A percentile compares a stretch with the other conserved stretches of the same genome.
Evolutionary conservation across 2,888 invertebrate genomes (phyloP).

Genomic region (Platycheirus albimanus): DNA sequence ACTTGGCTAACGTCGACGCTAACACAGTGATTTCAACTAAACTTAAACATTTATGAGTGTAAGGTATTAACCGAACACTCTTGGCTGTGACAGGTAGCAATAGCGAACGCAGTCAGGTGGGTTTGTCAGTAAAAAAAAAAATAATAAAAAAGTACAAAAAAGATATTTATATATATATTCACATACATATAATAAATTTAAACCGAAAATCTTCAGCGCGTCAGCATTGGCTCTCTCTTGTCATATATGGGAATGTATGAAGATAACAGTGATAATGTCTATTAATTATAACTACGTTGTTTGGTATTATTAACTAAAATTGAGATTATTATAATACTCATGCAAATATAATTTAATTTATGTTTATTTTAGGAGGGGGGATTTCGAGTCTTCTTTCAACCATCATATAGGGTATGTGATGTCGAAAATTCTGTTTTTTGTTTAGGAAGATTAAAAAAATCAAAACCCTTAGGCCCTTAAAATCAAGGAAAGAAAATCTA

Average conservation of each 20-base stretch:
- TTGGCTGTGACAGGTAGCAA: constrained; percentile 23
- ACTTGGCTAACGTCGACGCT: constrained; percentile 50
- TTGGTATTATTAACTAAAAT: constrained; percentile 19
- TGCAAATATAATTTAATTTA: constrained; percentile 16
- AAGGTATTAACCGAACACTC: constrained; percentile 45
- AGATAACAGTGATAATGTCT: constrained; percentile 52
- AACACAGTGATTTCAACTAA: constrained; percentile 58
- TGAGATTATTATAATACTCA: constrained; percentile 32
- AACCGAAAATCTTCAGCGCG: constrained; percentile 48
- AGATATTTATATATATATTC: neutral
- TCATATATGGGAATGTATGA: constrained; percentile 48
- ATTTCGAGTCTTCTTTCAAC: neutral
- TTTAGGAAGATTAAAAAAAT: no score
- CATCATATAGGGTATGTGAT: neutral
- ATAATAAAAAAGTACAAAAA: constrained; percentile 4
- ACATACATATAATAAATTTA: constrained; percentile 19
- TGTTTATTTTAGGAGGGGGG: neutral
- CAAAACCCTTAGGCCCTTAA: no score
- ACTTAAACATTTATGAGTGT: constrained; percentile 34
- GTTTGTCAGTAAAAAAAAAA: constrained; percentile 13
- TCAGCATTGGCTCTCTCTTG: constrained; percentile 26
- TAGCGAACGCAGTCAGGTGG: constrained; percentile 40
- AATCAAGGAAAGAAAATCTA: no score
- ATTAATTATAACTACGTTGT: constrained; percentile 42
- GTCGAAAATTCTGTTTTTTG: no score